These are phyloP conservation scores for Chascanopsetta lugubris DNA, from an alignment of 2,113 vertebrate species.

Conservation along the genomic window DNA sequence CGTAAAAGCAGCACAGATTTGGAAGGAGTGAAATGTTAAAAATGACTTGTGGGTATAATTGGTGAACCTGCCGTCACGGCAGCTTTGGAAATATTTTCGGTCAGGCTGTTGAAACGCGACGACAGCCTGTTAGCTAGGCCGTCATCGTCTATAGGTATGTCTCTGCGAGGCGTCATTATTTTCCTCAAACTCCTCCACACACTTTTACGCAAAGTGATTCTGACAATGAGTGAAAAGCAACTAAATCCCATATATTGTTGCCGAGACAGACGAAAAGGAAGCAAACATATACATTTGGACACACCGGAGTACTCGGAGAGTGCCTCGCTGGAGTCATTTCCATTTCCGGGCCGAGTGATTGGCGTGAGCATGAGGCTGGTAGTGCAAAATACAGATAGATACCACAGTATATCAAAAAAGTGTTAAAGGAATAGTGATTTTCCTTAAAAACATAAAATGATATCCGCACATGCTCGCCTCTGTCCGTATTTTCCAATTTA, in stretches of 20 bases:
- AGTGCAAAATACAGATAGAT: constrained; percentile 30
- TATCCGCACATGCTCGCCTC: too few relatives aligned
- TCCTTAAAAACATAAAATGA: too few relatives aligned
- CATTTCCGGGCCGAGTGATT: constrained; percentile 46
- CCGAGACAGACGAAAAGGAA: constrained; percentile 31
- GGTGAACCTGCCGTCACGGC: constrained; percentile 71
- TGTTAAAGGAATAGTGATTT: too few relatives aligned
- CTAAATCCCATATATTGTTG: constrained; percentile 46
- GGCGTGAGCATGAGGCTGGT: constrained; percentile 35
- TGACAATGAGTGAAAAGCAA: constrained; percentile 61
- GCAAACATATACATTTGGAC: constrained; percentile 50
- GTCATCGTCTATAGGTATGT: constrained; percentile 51
- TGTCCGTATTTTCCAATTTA: too few relatives aligned
- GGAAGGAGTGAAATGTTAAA: constrained; percentile 62
- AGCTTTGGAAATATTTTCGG: constrained; percentile 59
- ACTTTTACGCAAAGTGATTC: constrained; percentile 46
- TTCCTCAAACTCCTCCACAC: constrained; percentile 35
- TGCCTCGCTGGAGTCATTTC: constrained; percentile 31
- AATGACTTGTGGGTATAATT: constrained; percentile 72
- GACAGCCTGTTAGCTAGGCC: constrained; percentile 50
- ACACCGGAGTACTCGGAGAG: constrained; percentile 33
- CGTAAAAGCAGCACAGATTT: constrained; percentile 73
- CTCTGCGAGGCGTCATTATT: constrained; percentile 55
- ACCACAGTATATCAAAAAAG: constrained; percentile 26
- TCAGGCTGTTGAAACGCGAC: constrained; percentile 54